Base-by-base conservation (phyloP, 2,113 vertebrate species). In the Brienomyrus brachyistius region DNA sequence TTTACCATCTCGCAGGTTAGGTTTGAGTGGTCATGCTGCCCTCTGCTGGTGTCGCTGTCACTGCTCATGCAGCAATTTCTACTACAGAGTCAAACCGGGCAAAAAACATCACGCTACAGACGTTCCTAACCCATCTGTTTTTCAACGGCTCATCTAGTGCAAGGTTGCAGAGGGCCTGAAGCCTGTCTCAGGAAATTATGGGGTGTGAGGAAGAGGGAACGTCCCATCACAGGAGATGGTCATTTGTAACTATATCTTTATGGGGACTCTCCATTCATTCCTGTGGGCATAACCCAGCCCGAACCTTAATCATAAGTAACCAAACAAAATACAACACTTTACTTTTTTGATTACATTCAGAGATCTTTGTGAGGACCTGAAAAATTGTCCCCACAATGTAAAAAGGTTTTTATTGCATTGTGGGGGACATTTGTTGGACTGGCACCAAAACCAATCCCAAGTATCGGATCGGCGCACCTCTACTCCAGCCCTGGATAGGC, bases 31-130 rank as follows among this genome's bases (percentile, higher is more conserved):
- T 52, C 21, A 74, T 90, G 89, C 92, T 91, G 91, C 93, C 93
- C 90, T 45, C 95, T 93, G 86, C 56, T 91, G 94, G 89, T 87
- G 48, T 48, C 4, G 2, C 8, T 27, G 74, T 85, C 48, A 88
- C 7, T 74, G 48, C 48, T 87, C 83, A 11, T 43, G 52, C 86
- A n/a, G 45, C 35, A 13, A 54, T 31, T 83, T 23, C 80, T 83
- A 10, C 40, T 45, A 23, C 45, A 47, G 15, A 47, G 5, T 21
- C 17, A 19, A 83, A 17, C 10, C 2, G 40, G 35, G 7, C 7
- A 82, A 82, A 82, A 47, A 21, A 21, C 19, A 83, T 43, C 45
- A 70, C 0, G 27, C 62, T 70, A 13, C 62, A 31, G n/a, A 31
- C 31, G 62, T 70, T 70, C n/a, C 62, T 13, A 27, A 70, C n/a